phyloP scores from a whole-genome alignment of 2,888 invertebrate species.

The Cryptus viduatorius region DNA sequence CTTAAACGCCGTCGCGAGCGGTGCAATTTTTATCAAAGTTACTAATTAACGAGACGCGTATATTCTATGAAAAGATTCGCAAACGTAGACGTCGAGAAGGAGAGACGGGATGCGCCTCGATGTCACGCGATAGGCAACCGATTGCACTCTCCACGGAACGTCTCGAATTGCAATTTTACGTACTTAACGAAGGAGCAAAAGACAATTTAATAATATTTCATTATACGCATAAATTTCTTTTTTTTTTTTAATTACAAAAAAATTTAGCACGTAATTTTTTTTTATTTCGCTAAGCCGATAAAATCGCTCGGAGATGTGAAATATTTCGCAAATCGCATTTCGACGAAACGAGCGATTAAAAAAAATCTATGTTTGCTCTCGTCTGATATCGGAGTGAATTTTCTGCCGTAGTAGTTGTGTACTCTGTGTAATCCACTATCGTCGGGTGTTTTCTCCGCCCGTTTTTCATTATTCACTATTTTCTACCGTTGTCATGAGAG shows the following conservation, averaged over 20 bases:
- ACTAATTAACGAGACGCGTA: slow-evolving; percentile 38
- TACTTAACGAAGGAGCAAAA: slow-evolving; percentile 60
- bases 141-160: not conserved
- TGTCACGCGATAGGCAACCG: not conserved
- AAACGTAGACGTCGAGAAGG: slow-evolving; percentile 1
- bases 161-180: slow-evolving; percentile 40
- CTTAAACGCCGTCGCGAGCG: slow-evolving; percentile 60
- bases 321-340: not conserved
- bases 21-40: slow-evolving; percentile 64
- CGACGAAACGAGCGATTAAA: slow-evolving; percentile 6
- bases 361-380: not conserved
- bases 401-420: not conserved
- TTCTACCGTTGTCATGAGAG: slow-evolving; percentile 5
- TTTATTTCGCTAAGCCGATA: slow-evolving; percentile 26
- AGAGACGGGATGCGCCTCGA: slow-evolving; percentile 28
- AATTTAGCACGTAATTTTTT: slow-evolving; percentile 43
- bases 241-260: not conserved
- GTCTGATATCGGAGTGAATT: slow-evolving; percentile 21
- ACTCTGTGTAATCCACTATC: slow-evolving; percentile 13
- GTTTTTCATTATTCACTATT: slow-evolving; percentile 23
- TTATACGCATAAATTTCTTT: slow-evolving; percentile 23
- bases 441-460: slow-evolving; percentile 7
- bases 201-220: slow-evolving; percentile 38
- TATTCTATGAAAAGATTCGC: slow-evolving; percentile 15
- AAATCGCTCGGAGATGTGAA: slow-evolving; percentile 5